Percentiles rank a stretch among this genome's conserved stretches.
phyloP scores from a whole-genome alignment of 2,797 vertebrate genomes.

The Eidolon dupreanum region DNA sequence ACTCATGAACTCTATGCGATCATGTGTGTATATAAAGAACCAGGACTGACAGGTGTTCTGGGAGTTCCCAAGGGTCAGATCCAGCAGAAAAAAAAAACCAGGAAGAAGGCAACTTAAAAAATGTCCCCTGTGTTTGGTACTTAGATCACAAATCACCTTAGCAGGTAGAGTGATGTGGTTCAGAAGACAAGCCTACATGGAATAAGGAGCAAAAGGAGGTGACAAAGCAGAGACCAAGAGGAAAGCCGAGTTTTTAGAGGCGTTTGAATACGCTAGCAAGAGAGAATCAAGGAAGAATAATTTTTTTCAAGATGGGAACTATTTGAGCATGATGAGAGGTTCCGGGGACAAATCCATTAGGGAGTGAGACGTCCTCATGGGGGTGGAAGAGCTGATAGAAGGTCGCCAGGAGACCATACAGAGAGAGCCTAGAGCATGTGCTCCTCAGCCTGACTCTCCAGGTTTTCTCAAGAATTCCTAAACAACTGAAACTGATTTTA shows the following conservation, averaged over 20 bases:
- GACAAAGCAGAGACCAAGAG: not conserved
- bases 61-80: not conserved
- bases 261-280: not conserved
- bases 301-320: not conserved
- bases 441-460: not conserved
- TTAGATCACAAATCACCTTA: not conserved
- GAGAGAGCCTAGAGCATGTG: accelerated
- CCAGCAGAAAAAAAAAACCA: not conserved
- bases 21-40: not conserved
- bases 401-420: not conserved
- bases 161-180: not conserved
- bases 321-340: not conserved
- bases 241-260: not conserved
- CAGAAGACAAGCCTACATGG: not conserved
- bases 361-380: not conserved
- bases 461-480: not conserved
- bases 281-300: not conserved
- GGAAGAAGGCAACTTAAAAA: not conserved
- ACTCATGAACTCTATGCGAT: not conserved
- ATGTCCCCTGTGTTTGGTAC: not conserved
- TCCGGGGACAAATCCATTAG: not conserved
- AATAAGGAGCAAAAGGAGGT: not conserved
- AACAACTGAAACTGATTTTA: not conserved
- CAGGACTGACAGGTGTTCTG: not conserved
- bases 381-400: not conserved